These are phyloP conservation scores for Albula goreensis DNA, from an alignment of 2,113 vertebrate genomes.

Conservation along the genomic window DNA sequence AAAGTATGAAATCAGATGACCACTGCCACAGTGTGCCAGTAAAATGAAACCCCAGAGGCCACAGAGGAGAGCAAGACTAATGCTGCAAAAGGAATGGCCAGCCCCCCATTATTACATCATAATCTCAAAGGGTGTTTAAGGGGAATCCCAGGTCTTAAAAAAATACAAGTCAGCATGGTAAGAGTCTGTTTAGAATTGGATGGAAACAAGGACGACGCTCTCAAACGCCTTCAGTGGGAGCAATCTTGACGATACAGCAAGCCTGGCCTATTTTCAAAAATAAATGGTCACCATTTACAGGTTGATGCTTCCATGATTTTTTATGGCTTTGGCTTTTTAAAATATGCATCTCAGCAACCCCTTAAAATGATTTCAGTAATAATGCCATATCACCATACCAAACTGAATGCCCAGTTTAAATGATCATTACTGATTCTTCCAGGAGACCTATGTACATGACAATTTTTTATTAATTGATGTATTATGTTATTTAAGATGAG, in stretches of 20 bases:
- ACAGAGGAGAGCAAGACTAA: not conserved
- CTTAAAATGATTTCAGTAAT: no score
- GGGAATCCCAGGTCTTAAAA: not conserved
- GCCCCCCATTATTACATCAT: not conserved
- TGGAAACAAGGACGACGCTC: not conserved
- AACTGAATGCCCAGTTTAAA: no score
- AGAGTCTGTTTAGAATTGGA: not conserved
- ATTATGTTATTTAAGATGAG: no score
- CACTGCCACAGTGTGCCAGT: not conserved
- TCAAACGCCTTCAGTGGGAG: not conserved
- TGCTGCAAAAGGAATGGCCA: not conserved
- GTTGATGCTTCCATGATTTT: no score
- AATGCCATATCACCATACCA: no score
- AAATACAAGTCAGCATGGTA: not conserved
- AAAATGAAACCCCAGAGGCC: not conserved
- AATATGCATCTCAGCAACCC: no score
- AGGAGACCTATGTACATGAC: no score
- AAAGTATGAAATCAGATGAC: not conserved
- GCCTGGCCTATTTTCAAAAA: not conserved
- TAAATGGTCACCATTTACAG: no score
- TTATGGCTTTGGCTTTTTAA: no score
- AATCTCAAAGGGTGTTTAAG: not conserved
- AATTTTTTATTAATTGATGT: no score
- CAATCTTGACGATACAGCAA: not conserved
- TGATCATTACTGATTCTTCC: no score